Evolutionary conservation across 2,797 vertebrate species (phyloP).

Genomic region (Amniataba percoides): DNA sequence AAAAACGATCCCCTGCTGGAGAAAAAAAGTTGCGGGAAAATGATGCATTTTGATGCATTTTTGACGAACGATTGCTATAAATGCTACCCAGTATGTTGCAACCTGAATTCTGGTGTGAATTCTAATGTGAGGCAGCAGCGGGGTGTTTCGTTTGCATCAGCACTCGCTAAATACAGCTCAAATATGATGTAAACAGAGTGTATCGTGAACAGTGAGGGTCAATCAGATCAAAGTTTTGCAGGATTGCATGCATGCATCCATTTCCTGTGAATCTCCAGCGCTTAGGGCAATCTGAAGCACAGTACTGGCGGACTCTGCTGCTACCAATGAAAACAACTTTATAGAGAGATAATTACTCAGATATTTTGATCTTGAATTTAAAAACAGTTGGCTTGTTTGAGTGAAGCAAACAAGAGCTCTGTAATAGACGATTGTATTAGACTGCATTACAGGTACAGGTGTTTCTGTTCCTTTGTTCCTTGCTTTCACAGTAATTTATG

Average conservation of each 20-base stretch:
- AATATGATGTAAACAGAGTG: neutral
- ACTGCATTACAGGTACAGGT: neutral
- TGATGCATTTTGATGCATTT: no score
- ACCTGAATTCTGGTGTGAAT: neutral
- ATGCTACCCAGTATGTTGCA: no score
- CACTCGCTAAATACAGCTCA: no score
- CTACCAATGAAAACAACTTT: neutral
- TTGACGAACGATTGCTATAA: no score
- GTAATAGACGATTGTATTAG: neutral
- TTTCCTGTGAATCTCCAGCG: neutral
- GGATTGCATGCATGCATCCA: neutral
- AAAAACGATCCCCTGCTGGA: neutral
- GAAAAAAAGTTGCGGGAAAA: neutral
- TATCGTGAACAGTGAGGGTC: neutral
- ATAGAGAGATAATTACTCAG: neutral
- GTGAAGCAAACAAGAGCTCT: neutral
- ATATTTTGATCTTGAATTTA: slow-evolving; percentile 8
- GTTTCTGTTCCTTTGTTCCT: slow-evolving; percentile 5
- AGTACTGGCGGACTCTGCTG: neutral
- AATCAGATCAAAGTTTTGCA: neutral
- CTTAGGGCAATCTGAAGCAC: neutral
- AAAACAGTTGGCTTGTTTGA: neutral
- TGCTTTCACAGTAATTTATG: slow-evolving; percentile 18
- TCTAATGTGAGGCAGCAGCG: neutral
- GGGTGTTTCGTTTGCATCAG: neutral